Conservation (phyloP, 1,140 invertebrate species). For the Nylanderia fulva region DNA sequence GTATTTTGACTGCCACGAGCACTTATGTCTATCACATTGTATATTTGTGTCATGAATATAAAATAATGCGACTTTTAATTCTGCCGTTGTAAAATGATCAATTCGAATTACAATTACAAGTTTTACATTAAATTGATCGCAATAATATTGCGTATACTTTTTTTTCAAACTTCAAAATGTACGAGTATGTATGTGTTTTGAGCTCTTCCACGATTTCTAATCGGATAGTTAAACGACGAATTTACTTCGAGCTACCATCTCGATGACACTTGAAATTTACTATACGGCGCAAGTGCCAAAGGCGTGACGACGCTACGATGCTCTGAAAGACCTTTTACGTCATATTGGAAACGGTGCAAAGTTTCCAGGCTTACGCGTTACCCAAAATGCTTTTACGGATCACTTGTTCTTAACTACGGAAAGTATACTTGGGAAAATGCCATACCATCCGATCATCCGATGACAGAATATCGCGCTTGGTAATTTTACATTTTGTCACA, state of each 20-base stretch:
- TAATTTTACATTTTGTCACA: slow-evolving; percentile 24
- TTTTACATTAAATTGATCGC: neutral
- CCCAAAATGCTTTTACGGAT: slow-evolving; percentile 43
- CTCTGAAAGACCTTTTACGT: slow-evolving; percentile 55
- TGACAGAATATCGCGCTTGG: neutral
- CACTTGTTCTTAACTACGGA: slow-evolving; percentile 50
- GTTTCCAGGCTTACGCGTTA: slow-evolving; percentile 51
- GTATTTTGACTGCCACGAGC: neutral
- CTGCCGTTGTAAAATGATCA: neutral
- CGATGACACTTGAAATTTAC: slow-evolving; percentile 54
- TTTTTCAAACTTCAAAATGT: neutral
- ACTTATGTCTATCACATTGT: neutral
- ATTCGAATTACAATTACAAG: neutral
- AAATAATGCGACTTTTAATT: neutral
- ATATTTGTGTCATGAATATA: neutral
- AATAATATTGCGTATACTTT: neutral
- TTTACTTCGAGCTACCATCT: slow-evolving; percentile 30
- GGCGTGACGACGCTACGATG: slow-evolving; percentile 36
- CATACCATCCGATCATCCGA: slow-evolving; percentile 4
- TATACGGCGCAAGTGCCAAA: slow-evolving; percentile 22
- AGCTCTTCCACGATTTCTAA: slow-evolving; percentile 24
- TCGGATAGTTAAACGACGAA: slow-evolving; percentile 24
- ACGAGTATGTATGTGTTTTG: neutral
- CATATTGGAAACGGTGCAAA: slow-evolving; percentile 56
- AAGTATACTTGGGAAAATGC: slow-evolving; percentile 40